Conservation (phyloP, 2,888 invertebrate genomes). For the Drosophila antonietae region DNA sequence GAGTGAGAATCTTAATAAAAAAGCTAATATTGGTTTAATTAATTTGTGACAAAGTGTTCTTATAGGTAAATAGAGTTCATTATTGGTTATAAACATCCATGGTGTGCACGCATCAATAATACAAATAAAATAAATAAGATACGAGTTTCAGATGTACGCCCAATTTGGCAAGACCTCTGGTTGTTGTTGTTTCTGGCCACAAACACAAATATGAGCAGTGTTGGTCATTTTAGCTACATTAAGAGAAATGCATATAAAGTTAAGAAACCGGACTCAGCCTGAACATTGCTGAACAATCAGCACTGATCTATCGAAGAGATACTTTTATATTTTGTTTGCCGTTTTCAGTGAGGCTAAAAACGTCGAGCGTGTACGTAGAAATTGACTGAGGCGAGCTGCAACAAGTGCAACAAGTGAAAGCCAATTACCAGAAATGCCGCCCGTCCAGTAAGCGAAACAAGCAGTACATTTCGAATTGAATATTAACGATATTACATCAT, state of each 20-base stretch:
- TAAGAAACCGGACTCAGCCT: slow-evolving; percentile 56
- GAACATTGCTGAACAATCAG: slow-evolving; percentile 28
- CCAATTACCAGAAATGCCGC: slow-evolving; percentile 67
- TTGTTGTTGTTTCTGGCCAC: slow-evolving; percentile 38
- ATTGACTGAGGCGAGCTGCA: slow-evolving; percentile 53
- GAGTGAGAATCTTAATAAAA: slow-evolving; percentile 47
- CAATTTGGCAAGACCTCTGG: slow-evolving; percentile 61
- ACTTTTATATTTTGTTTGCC: slow-evolving; percentile 66
- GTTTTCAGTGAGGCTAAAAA: slow-evolving; percentile 62
- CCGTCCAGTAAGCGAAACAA: slow-evolving; percentile 70
- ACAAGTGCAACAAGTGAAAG: slow-evolving; percentile 75
- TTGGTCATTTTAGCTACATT: slow-evolving; percentile 35
- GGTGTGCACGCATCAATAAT: not conserved
- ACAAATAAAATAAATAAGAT: not conserved
- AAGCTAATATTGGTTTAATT: slow-evolving; percentile 17
- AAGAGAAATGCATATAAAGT: slow-evolving; percentile 20
- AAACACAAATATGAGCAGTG: slow-evolving; percentile 38
- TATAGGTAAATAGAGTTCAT: slow-evolving; percentile 41
- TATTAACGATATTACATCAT: slow-evolving; percentile 62
- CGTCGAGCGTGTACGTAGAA: slow-evolving; percentile 29
- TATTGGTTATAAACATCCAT: not conserved
- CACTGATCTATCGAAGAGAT: slow-evolving; percentile 40
- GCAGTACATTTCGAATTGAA: slow-evolving; percentile 36
- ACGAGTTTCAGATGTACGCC: slow-evolving; percentile 40
- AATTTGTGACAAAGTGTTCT: slow-evolving; percentile 22